Base-by-base conservation (phyloP, 2,113 vertebrate species). In the Tragelaphus buxtoni region DNA sequence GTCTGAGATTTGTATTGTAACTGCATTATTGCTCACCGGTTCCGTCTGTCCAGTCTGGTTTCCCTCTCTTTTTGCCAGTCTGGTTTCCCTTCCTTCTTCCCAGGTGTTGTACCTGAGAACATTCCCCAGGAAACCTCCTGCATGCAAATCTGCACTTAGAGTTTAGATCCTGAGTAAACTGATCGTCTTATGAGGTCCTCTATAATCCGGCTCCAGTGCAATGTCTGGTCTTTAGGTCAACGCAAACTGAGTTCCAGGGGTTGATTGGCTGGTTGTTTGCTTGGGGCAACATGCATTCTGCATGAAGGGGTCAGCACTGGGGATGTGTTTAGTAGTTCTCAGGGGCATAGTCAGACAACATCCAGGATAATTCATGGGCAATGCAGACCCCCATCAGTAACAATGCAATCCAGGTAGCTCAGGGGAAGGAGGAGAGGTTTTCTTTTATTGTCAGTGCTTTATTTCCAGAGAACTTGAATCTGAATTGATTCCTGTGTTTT, bases 391-490 rank as follows among this genome's bases (percentile, higher is more conserved):
- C 53, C 2, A 16, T 65, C 45, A 8, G 42, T 35, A 4, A 26
- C 11, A 7, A n/a, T 1, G 42, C 28, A 20, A 61, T 24, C 22
- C 16, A 14, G 55, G 45, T 22, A 10, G 88, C n/a, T 3, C 4
- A 28, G 11, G 32, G n/a, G 28, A 80, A 14, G 13, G 1, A 18
- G 22, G 65, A 45, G 30, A 26, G 45, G 28, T 49, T 80, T 49
- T 65, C 58, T 92, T 20, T 82, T 47, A 16, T 11, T 42, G 26
- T 56, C 74, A 60, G 13, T 79, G 35, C 24, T 92, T 61, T 42
- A 8, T 74, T 30, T 87, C 87, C 42, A 82, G 30, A 87, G 14
- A 49, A 47, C 77, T 88, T 94, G 56, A 81, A 56, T 84, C 61
- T 30, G n/a, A 80, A 77, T 94, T 2, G n/a, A 81, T 94, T 96